Evolutionary conservation across 2,113 vertebrate genomes (phyloP), one percentile per base, ranked within the genome.

Genomic region (Nyctereutes procyonoides): DNA sequence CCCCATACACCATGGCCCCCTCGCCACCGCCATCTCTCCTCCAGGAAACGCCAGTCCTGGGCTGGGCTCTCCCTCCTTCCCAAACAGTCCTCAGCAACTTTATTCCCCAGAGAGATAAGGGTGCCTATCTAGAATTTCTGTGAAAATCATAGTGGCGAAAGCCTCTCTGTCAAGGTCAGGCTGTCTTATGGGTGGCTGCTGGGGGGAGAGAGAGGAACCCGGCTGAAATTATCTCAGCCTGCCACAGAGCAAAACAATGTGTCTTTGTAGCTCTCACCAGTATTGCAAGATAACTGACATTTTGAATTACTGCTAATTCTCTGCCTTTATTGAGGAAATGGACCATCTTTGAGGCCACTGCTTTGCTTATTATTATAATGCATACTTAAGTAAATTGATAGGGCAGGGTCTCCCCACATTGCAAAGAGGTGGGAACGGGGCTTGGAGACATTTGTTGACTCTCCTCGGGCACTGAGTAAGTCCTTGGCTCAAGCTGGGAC

Each of bases 81-180:
- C 69, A 77, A 35, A 95, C 87, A 96, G 74, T 26, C 9, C 32
- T 22, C 16, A 79, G 83, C 55, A 43, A 81, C 48, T 96, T 89
- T 82, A 90, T 90, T 93, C 90, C 77, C 43, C 65, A 76, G 71
- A 90, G 53, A 97, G 97, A 97, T 98, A 97, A 97, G 71, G 17
- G 19, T 56, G n/a, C 79, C 87, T 97, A n/a, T 97, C 79, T 74
- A 28, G 9, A 22, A 69, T 69, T 89, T 88, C 94, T 94, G 38
- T 85, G 80, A 82, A 93, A 97, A 92, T 60, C 28, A 30, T 30
- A 14, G 65, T 32, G 51, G 88, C 67, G 51, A 93, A 67, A 58
- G 73, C 73, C 35, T 86, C 56, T 8, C 0, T 84, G 84, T 95
- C 93, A 96, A 96, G 87, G 94, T 96, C 65, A 28, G 43, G 76